Conservation (phyloP, 2,888 invertebrate species). For the Gonocerus acuteangulatus region DNA sequence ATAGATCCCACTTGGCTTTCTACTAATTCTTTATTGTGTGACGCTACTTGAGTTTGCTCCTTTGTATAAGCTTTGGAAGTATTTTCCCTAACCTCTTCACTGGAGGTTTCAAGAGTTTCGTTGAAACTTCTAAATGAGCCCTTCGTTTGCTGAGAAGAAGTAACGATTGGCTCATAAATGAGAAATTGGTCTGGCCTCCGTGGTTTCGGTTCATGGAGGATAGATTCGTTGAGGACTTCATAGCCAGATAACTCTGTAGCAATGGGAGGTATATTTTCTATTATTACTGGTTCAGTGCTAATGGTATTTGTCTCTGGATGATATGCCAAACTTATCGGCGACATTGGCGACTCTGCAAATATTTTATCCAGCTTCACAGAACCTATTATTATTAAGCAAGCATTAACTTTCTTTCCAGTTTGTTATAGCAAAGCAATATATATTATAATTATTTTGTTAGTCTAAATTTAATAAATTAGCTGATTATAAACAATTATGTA, state of each 20-base stretch:
- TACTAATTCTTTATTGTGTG: too few relatives aligned
- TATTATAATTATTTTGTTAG: neutral
- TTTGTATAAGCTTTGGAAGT: too few relatives aligned
- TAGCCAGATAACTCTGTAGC: constrained; percentile 28
- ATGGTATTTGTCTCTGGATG: constrained; percentile 36
- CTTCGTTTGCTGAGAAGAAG: too few relatives aligned
- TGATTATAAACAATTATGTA: too few relatives aligned
- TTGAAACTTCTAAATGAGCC: too few relatives aligned
- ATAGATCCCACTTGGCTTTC: too few relatives aligned
- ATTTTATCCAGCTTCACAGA: constrained; percentile 39
- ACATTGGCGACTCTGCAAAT: constrained; percentile 38
- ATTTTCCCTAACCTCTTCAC: too few relatives aligned
- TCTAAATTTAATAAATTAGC: neutral
- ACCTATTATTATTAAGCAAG: constrained; percentile 33
- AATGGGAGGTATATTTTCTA: constrained; percentile 30
- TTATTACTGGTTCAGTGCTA: constrained; percentile 32
- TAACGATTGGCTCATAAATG: constrained; percentile 22
- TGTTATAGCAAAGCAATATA: neutral
- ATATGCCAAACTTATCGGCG: constrained; percentile 38
- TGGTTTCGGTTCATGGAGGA: constrained; percentile 30
- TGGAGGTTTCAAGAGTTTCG: too few relatives aligned
- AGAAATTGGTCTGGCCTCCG: constrained; percentile 31
- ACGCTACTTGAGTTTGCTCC: too few relatives aligned
- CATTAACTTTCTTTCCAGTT: neutral
- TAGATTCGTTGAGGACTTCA: constrained; percentile 29